phyloP scores from a whole-genome alignment of 2,797 vertebrate genomes.

The Lutjanus argentimaculatus region DNA sequence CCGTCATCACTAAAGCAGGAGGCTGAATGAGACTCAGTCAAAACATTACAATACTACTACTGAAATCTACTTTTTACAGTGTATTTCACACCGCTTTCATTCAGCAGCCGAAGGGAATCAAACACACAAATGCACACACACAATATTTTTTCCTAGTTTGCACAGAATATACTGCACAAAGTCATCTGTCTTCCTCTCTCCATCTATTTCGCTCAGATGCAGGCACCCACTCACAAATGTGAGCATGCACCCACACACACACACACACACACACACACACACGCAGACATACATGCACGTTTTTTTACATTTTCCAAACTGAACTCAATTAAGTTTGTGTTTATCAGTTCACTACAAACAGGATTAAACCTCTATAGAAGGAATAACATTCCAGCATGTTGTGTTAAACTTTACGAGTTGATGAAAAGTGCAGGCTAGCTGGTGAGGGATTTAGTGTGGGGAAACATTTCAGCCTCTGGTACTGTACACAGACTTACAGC shows the following conservation, averaged over 20 bases:
- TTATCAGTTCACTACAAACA: slow-evolving; percentile 76
- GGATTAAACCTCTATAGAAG: slow-evolving; percentile 72
- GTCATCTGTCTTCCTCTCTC: slow-evolving; percentile 24
- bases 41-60: too few relatives aligned
- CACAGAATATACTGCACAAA: slow-evolving; percentile 25
- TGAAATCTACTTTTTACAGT: too few relatives aligned
- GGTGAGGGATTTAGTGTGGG: slow-evolving; percentile 77
- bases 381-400: slow-evolving; percentile 81
- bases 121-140: slow-evolving; percentile 59
- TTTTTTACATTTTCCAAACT: slow-evolving; percentile 55
- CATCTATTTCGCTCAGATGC: background rate
- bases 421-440: slow-evolving; percentile 80
- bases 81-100: slow-evolving; percentile 51
- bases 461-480: slow-evolving; percentile 75
- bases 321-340: slow-evolving; percentile 68
- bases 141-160: slow-evolving; percentile 56
- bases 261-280: background rate
- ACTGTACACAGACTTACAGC: slow-evolving; percentile 66
- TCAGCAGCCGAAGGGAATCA: slow-evolving; percentile 63
- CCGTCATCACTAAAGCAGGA: too few relatives aligned
- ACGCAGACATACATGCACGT: background rate
- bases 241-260: background rate
- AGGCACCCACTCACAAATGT: slow-evolving; percentile 10
- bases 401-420: slow-evolving; percentile 82
- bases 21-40: too few relatives aligned